phyloP scores from a whole-genome alignment of 2,797 vertebrate species.

The Microctenopoma steveboyesi region DNA sequence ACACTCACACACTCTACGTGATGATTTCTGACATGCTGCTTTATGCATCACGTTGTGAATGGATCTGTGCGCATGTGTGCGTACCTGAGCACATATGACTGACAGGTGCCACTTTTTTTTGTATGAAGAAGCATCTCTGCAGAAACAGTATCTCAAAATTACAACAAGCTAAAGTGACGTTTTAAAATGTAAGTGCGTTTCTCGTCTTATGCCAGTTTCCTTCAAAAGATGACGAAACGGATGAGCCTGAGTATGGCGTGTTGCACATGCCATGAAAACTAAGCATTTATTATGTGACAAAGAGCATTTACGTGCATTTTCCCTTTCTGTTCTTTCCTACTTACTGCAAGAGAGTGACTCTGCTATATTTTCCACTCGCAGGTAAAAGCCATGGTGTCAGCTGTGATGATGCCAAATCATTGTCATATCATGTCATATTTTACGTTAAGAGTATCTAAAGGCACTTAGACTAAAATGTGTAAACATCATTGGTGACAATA shows the following conservation, averaged over 20 bases:
- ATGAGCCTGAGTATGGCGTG: conserved; percentile 5
- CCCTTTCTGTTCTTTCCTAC: conserved; percentile 11
- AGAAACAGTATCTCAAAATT: not conserved
- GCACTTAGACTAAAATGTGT: conserved; percentile 19
- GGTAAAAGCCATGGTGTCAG: conserved; percentile 30
- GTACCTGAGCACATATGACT: conserved; percentile 5
- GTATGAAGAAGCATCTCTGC: conserved; percentile 23
- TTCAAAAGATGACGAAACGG: conserved; percentile 9
- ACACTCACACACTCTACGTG: conserved; percentile 12
- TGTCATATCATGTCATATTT: conserved; percentile 32
- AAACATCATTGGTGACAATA: conserved; percentile 8
- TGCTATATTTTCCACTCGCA: conserved; percentile 9
- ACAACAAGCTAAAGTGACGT: conserved; percentile 19
- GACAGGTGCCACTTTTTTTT: conserved; percentile 7
- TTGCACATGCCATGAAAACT: conserved; percentile 8
- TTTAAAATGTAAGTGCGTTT: conserved; percentile 16
- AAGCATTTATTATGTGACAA: conserved; percentile 46
- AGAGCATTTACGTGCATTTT: conserved; percentile 21
- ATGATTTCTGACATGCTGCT: conserved; percentile 47
- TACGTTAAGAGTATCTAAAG: conserved; percentile 25
- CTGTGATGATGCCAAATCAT: conserved; percentile 32
- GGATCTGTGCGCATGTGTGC: conserved; percentile 26
- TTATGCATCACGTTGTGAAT: conserved; percentile 19
- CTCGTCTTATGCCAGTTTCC: not conserved
- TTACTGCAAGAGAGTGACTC: not conserved